phyloP scores from a whole-genome alignment of 2,797 vertebrate species.

The Pitangus sulphuratus region DNA sequence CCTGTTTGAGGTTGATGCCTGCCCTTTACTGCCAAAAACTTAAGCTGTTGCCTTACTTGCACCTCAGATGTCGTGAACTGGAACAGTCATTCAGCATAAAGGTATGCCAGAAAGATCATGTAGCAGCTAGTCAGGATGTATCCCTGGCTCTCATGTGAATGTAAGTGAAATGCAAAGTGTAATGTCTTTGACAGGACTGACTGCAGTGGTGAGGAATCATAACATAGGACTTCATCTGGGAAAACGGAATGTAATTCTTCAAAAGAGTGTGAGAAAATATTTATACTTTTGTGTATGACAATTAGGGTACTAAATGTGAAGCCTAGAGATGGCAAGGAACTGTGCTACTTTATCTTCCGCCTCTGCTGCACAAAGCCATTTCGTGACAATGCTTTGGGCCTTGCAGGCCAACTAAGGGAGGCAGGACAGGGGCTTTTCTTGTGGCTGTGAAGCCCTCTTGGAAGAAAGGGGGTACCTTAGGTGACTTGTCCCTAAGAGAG shows the following conservation, averaged over 20 bases:
- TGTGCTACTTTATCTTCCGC: not conserved
- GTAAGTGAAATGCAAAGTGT: not conserved
- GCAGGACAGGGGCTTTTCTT: not conserved
- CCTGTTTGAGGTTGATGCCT: not conserved
- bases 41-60: not conserved
- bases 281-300: not conserved
- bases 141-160: not conserved
- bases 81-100: not conserved
- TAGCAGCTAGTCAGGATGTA: not conserved
- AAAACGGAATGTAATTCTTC: not conserved
- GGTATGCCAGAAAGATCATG: not conserved
- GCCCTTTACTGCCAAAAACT: not conserved
- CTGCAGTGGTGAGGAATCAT: not conserved
- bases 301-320: not conserved
- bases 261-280: not conserved
- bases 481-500: not conserved
- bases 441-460: not conserved
- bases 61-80: not conserved
- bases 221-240: not conserved
- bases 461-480: not conserved
- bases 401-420: not conserved
- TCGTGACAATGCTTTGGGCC: not conserved
- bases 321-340: not conserved
- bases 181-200: not conserved
- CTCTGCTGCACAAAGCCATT: not conserved